phyloP scores from a whole-genome alignment of 2,797 vertebrate genomes.

The Lepilemur ruficaudatus region DNA sequence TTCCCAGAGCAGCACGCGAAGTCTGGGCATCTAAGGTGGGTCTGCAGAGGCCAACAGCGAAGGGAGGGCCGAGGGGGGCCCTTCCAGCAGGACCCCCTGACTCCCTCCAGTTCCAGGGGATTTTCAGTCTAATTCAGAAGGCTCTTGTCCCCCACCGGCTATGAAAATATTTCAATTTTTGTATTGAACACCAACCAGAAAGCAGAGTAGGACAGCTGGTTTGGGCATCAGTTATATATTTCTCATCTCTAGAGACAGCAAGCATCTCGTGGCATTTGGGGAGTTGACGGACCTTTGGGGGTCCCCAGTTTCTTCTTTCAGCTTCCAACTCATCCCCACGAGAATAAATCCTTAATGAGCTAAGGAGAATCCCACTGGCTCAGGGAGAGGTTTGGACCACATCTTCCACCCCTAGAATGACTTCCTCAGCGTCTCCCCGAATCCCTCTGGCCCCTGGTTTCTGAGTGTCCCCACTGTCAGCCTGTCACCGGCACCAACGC shows the following conservation, averaged over 20 bases:
- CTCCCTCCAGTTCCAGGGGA: neutral
- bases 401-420: neutral
- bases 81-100: neutral
- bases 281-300: neutral
- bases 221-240: neutral
- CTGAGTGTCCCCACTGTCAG: neutral
- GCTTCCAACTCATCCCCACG: neutral
- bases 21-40: rapidly evolving
- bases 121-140: neutral
- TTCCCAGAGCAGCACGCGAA: neutral
- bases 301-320: neutral
- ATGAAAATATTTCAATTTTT: neutral
- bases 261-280: neutral
- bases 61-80: neutral
- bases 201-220: neutral
- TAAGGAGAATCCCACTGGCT: neutral
- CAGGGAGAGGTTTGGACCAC: neutral
- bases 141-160: neutral
- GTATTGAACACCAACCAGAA: neutral
- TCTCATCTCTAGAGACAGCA: neutral
- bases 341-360: neutral
- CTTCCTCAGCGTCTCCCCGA: rapidly evolving
- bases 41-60: rapidly evolving
- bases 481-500: neutral
- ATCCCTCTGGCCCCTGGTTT: neutral